Conservation (phyloP, 2,797 vertebrate species). For the Hyperoplus immaculatus region DNA sequence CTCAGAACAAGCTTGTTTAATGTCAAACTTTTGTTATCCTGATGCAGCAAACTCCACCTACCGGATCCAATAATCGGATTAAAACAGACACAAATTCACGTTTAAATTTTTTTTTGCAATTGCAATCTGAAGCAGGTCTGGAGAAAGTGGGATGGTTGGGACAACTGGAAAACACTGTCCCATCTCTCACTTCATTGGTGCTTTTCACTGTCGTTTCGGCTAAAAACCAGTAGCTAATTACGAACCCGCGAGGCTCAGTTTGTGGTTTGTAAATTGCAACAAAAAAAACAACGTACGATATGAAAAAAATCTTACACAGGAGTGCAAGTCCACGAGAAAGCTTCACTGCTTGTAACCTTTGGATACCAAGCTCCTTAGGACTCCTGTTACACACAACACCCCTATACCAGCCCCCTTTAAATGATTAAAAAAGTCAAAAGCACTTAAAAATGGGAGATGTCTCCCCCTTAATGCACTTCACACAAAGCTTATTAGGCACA, state of each 20-base stretch:
- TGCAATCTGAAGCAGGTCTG: slow-evolving; percentile 59
- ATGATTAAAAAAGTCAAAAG: slow-evolving; percentile 68
- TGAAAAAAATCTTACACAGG: slow-evolving; percentile 38
- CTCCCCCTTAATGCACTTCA: slow-evolving; percentile 82
- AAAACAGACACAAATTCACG: slow-evolving; percentile 5
- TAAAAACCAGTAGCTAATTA: slow-evolving; percentile 43
- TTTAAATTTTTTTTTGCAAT: slow-evolving; percentile 38
- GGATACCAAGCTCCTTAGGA: slow-evolving; percentile 24
- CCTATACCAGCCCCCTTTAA: slow-evolving; percentile 19
- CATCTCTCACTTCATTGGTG: slow-evolving; percentile 78
- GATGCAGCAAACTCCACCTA: slow-evolving; percentile 19
- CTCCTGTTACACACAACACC: background rate
- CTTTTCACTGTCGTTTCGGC: slow-evolving; percentile 66
- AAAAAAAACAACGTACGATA: slow-evolving; percentile 23
- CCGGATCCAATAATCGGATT: slow-evolving; percentile 9
- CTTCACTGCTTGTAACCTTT: slow-evolving; percentile 19
- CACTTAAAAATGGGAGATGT: slow-evolving; percentile 76
- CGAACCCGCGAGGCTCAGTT: slow-evolving; percentile 56
- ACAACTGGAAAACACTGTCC: slow-evolving; percentile 81
- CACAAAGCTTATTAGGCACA: slow-evolving; percentile 79
- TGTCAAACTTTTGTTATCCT: background rate
- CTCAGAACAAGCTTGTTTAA: background rate
- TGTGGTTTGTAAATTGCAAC: slow-evolving; percentile 62
- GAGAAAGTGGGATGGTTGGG: slow-evolving; percentile 37
- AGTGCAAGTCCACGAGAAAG: slow-evolving; percentile 39